These are phyloP conservation scores for Xestia ashworthii DNA, from an alignment of 2,888 invertebrate genomes.

Conservation along the genomic window DNA sequence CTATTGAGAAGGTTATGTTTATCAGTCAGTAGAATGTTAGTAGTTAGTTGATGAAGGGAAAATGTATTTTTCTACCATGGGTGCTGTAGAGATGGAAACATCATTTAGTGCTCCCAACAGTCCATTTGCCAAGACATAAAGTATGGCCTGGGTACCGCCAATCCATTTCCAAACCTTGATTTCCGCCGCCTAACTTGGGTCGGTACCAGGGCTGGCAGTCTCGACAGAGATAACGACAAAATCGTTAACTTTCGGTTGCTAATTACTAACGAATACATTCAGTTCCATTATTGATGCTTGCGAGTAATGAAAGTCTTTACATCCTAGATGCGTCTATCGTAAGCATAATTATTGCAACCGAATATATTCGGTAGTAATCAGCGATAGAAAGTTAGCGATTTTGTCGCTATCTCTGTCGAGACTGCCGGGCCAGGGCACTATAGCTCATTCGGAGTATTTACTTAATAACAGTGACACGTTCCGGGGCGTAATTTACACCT, in stretches of 20 bases:
- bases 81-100: background rate
- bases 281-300: too few species aligned
- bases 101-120: background rate
- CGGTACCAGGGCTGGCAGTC: slow-evolving; percentile 17
- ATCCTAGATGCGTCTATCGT: too few species aligned
- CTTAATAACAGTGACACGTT: slow-evolving; percentile 74
- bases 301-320: too few species aligned
- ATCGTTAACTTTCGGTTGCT: too few species aligned
- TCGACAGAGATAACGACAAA: too few species aligned
- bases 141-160: background rate
- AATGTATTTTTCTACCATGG: background rate
- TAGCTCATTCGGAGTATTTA: slow-evolving; percentile 63
- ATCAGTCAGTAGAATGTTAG: background rate
- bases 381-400: too few species aligned
- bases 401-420: too few species aligned
- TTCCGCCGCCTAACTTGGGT: background rate
- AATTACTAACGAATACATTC: too few species aligned
- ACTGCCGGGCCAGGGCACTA: too few species aligned
- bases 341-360: too few species aligned
- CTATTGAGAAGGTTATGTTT: background rate
- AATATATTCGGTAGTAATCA: too few species aligned
- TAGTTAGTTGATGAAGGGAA: background rate
- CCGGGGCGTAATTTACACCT: slow-evolving; percentile 74
- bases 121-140: background rate
- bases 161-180: slow-evolving; percentile 23